Conservation (phyloP, 2,113 vertebrate genomes). For the Abramis brama region DNA sequence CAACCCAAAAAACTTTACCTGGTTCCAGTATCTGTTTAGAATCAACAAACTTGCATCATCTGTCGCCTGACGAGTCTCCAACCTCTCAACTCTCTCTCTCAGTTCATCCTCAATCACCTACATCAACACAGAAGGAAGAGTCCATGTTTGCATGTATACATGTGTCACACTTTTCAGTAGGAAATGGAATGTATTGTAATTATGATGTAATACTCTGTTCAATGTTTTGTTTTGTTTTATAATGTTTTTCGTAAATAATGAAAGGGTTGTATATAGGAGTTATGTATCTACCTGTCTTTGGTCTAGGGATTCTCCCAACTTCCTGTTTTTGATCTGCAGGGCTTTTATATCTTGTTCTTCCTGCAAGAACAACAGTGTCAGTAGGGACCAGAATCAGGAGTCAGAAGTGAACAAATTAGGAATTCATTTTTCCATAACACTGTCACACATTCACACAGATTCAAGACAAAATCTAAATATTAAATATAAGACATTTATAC, state of each 20-base stretch:
- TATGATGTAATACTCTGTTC: too few relatives aligned
- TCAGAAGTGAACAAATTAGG: not conserved
- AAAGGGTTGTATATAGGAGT: too few relatives aligned
- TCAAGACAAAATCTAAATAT: not conserved
- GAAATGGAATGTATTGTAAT: too few relatives aligned
- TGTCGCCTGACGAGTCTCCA: conserved; percentile 93
- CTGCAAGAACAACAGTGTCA: conserved; percentile 67
- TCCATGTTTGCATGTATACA: not conserved
- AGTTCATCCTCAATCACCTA: conserved; percentile 95
- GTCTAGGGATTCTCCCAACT: conserved; percentile 91
- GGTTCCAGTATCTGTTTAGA: conserved; percentile 96
- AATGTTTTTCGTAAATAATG: too few relatives aligned
- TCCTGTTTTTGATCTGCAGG: conserved; percentile 92
- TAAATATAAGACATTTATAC: too few relatives aligned
- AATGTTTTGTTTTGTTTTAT: too few relatives aligned
- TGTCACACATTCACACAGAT: not conserved
- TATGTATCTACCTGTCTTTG: conserved; percentile 79
- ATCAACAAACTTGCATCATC: conserved; percentile 95
- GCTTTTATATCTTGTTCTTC: conserved; percentile 95
- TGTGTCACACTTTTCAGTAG: not conserved
- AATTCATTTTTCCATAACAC: not conserved
- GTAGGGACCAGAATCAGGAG: not conserved
- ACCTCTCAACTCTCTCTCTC: conserved; percentile 90
- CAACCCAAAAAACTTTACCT: conserved; percentile 72
- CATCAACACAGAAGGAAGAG: not conserved